Evolutionary conservation across 2,888 invertebrate species (phyloP), one percentile per base, ranked within the genome.

Genomic region (Syrphus vitripennis): DNA sequence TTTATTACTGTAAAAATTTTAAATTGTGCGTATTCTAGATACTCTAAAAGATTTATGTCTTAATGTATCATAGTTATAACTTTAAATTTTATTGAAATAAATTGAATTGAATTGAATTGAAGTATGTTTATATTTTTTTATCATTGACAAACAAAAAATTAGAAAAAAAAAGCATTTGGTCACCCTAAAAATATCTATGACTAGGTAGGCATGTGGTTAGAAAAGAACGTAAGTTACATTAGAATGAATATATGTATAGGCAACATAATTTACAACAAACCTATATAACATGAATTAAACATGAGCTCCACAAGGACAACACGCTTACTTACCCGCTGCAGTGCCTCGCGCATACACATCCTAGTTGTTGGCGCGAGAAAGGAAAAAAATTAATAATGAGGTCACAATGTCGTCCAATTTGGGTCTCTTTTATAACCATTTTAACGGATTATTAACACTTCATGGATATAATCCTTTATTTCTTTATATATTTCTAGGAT

Each of bases 341-440:
- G 21, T 63, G 63, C 3, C 29, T n/a, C 37, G 48, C 12, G 53
- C 31, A 29, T 19, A 19, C 40, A 69, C 74, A 31, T 34, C n/a
- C 14, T 9, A 42, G 10, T 21, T 24, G 19, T 63, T 19, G 31
- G 67, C 12, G 7, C n/a, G 14, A n/a, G n/a, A 34, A 34, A 61
- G 14, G 3, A 57, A 55, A 42, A 16, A 31, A 67, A 21, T 67
- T 83, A 80, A 71, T 80, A 83, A 80, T 71, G 75, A 71, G 80
- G 65, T 80, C 75, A 71, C 69, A 83, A 80, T 75, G 57, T 76
- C 80, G 65, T 63, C 63, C 83, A 75, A 76, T 83, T 83, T 80
- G 57, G 71, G 48, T 50, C 12, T 65, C 12, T 70, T 83, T 71
- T 75, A 75, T 53, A 67, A 65, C 59, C 71, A 42, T 75, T 76